Percentiles rank a stretch among this genome's conserved stretches.
These are phyloP conservation scores for Deroplatys truncata DNA, from an alignment of 2,888 invertebrate species.

Conservation along the genomic window DNA sequence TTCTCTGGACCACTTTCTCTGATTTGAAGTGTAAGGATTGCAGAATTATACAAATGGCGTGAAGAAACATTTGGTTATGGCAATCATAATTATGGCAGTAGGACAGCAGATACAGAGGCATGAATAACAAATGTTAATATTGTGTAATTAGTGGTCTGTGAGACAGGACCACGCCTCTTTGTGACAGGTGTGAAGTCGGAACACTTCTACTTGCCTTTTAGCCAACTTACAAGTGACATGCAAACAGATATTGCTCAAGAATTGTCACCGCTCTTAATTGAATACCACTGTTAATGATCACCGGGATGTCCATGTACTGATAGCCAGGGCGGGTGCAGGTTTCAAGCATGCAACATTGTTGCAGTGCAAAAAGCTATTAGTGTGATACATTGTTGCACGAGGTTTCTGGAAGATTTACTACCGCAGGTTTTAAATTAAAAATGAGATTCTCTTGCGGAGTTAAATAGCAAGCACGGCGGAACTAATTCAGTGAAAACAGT, in stretches of 20 bases:
- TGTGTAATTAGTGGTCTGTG: background rate
- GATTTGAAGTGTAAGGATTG: too few relatives aligned
- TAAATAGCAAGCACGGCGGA: too few relatives aligned
- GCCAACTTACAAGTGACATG: background rate
- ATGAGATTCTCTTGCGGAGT: too few relatives aligned
- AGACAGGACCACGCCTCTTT: background rate
- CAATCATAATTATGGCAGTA: background rate
- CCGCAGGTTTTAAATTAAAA: too few relatives aligned
- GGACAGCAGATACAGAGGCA: background rate
- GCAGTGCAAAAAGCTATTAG: too few relatives aligned
- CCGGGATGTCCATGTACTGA: background rate
- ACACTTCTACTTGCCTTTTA: background rate
- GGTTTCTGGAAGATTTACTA: too few relatives aligned
- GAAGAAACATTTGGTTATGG: background rate
- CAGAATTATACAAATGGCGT: too few relatives aligned
- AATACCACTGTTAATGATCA: background rate
- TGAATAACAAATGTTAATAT: background rate
- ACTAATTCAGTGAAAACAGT: too few relatives aligned
- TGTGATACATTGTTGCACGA: too few relatives aligned
- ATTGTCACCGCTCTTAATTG: background rate
- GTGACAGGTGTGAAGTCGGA: background rate
- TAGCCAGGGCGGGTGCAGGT: background rate
- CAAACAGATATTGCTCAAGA: background rate
- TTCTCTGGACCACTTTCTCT: too few relatives aligned
- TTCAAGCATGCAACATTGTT: too few relatives aligned